Evolutionary conservation across 1,140 invertebrate species (phyloP).

Genomic region (Neuroterus valhalla): DNA sequence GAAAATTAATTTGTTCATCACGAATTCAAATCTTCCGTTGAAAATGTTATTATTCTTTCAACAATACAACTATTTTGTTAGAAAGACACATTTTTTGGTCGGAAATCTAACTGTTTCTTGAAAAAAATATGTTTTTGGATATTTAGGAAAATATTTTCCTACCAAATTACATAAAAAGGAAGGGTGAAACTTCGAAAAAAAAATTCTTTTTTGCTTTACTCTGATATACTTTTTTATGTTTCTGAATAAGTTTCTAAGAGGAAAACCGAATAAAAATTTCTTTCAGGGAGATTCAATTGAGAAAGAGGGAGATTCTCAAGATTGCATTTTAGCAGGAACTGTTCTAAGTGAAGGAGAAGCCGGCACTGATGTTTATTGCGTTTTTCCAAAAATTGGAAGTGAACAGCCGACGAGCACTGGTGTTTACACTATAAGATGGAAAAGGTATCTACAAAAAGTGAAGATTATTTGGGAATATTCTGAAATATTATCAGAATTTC

Average conservation of each 20-base stretch:
- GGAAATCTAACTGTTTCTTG: no score
- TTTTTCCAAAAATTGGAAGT: slow-evolving; percentile 72
- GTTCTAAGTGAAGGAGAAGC: slow-evolving; percentile 71
- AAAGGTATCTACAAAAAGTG: slow-evolving; percentile 75
- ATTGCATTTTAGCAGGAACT: slow-evolving; percentile 62
- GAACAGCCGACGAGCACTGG: slow-evolving; percentile 79
- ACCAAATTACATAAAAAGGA: no score
- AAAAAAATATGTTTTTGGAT: no score
- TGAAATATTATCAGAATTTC: no score
- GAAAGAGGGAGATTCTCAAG: slow-evolving; percentile 52
- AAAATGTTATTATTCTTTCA: no score
- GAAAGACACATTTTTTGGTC: no score
- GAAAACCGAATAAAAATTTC: background rate
- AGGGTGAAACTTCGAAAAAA: slow-evolving; percentile 37
- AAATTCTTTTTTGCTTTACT: background rate
- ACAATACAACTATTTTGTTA: no score
- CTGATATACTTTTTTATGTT: background rate
- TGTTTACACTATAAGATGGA: slow-evolving; percentile 85
- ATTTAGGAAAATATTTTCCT: no score
- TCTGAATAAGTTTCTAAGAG: slow-evolving; percentile 26
- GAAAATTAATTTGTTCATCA: no score
- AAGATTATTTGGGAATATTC: no score
- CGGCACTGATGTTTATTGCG: slow-evolving; percentile 75
- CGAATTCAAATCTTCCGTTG: no score
- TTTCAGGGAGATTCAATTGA: slow-evolving; percentile 66